Evolutionary conservation across 2,113 vertebrate genomes (phyloP), one percentile per base, ranked within the genome.

Genomic region (Sclerurus mexicanus): DNA sequence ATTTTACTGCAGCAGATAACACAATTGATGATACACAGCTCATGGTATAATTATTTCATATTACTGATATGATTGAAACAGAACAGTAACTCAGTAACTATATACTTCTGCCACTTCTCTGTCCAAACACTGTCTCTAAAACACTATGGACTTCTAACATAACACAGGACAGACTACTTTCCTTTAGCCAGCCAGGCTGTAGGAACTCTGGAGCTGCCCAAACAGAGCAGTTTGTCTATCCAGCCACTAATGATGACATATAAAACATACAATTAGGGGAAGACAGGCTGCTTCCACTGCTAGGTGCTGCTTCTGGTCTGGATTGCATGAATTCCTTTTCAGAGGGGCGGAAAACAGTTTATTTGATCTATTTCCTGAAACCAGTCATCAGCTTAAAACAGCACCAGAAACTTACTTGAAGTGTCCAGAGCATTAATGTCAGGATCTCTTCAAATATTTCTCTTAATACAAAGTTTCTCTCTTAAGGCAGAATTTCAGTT

Each of bases 1-100:
- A 96, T 98, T 97, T 95, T 93, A 58, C 78, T 69, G 33, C 59
- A 87, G 69, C 58, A 96, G 88, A 97, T 93, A 95, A 96, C 72
- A 78, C 31, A 85, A 82, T 8, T 93, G 89, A 96, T 67, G 90
- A 94, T 81, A 68, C 69, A 90, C 89, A 95, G 96, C n/a, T 30
- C 46, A 82, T 50, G 31, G 49, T 30, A 33, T 89, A 97, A 97
- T 97, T 96, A 95, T 80, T 92, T 92, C 90, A 95, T 97, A 95
- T 97, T 96, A 94, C 93, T 82, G 71, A 59, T 92, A 37, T 85
- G 93, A 85, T 69, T 89, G 85, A 94, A 96, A 90, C 81, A 96
- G 94, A 95, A 49, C 91, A 92, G 85, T 67, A 96, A 49, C 91
- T 88, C 91, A 92, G 85, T 67, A 96, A 49, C 91, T 88, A 58